Evolutionary conservation across 2,797 vertebrate species (phyloP), one percentile per base, ranked within the genome.

Genomic region (Cyclura pinguis): DNA sequence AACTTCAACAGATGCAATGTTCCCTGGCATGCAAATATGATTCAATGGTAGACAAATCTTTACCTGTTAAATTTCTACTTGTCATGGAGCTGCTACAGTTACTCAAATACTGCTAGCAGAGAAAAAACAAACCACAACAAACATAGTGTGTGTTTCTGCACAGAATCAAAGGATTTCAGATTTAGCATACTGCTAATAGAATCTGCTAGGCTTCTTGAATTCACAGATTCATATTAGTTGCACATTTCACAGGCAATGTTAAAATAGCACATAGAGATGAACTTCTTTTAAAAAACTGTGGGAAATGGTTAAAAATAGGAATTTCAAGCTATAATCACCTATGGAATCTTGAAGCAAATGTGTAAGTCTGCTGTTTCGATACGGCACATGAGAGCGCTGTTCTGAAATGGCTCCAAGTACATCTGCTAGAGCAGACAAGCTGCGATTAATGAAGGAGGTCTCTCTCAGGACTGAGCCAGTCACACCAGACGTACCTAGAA

Each of bases 301-400:
- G 72, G 10, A 3, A 22, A 27, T 52, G 83, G 29, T 0, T 86
- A 91, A 55, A 27, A 77, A 57, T 76, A 55, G 5, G 76, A 87
- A 84, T 59, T 27, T 62, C 6, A 89, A 91, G 5, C 73, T 47
- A 3, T 4, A 64, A 90, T 96, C 85, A 98, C 98, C 98, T 78
- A 98, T 94, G 0, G 97, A 97, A 16, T 98, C 98, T 96, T 98
- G 98, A 6, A 99, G 97, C 50, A 98, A 95, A 88, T 97, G 98
- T 0, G 98, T 98, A 38, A 99, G 98, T 95, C 96, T 98, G 97
- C 98, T 98, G 97, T 99, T 98, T 50, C 98, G 95, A 89, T 98
- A 98, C 0, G 98, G 98, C 7, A 98, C 35, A 0, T 99, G 98
- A 47, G 97, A 93, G 5, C 98, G 94, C 92, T 96, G 97, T 78